Evolutionary conservation across 2,888 invertebrate genomes (phyloP), one percentile per base, ranked within the genome.

Genomic region (Macaria liturata): DNA sequence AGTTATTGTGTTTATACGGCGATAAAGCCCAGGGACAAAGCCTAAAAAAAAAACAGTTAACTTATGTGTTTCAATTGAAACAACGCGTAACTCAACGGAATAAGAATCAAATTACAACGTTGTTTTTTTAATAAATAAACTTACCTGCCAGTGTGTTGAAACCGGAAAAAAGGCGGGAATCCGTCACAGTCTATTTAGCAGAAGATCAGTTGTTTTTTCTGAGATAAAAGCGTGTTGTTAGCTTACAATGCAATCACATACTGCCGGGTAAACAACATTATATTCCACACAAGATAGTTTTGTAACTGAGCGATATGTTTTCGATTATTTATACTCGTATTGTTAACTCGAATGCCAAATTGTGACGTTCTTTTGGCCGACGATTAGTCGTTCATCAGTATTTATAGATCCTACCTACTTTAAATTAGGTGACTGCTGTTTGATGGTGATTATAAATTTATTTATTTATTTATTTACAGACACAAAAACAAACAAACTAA

Each of bases 231-330:
- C 66, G 66, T 67, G 62, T 57, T 59, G 59, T 56, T 49, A 48
- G 62, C 51, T 20, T 62, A 59, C 62, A 51, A 49, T 47, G 57
- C 62, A 46, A 54, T 65, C 48, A 57, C 46, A 54, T 43, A 67
- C 66, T 67, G 66, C 42, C 58, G 50, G 32, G 44, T 58, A 54
- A 58, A 61, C 51, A 62, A 64, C 57, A 62, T 62, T 55, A 54
- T 58, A 62, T 62, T 62, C 61, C 61, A 56, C 46, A 46, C 54
- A 43, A 57, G 60, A 57, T 59, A 39, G 48, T 48, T 45, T 50
- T 6, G 30, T 46, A 46, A 45, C 42, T 5, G 9, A 42, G n/a
- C 42, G 42, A 37, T 37, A 1, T 7, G 34, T 37, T 37, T 37
- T 37, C 34, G 34, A 37, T 7, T 37, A 37, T 37, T 37, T 6